Percentiles rank a stretch among this genome's conserved stretches.
Evolutionary conservation across 2,797 vertebrate species (phyloP).

Genomic region (Monodelphis domestica): DNA sequence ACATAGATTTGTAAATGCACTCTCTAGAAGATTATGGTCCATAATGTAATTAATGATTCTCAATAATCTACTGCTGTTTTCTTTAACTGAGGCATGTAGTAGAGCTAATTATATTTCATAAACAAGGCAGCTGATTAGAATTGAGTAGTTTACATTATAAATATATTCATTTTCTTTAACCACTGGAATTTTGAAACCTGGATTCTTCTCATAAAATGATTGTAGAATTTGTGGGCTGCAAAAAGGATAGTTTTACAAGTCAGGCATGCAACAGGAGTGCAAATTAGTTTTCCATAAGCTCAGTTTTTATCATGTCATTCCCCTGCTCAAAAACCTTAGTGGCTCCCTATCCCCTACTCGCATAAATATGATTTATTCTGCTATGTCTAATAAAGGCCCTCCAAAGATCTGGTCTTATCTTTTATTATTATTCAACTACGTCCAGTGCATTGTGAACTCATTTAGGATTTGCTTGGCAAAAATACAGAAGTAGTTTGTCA

Average conservation of each 20-base stretch:
- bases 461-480: too few relatives aligned
- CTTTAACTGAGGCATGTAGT: neutral
- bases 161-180: constrained; percentile 26
- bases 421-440: too few relatives aligned
- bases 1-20: neutral
- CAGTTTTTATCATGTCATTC: constrained; percentile 16
- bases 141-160: constrained; percentile 26
- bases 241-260: neutral
- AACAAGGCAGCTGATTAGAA: constrained; percentile 25
- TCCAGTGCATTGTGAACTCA: too few relatives aligned
- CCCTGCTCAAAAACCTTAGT: neutral
- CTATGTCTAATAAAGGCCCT: neutral
- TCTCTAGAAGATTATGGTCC: constrained; percentile 3
- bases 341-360: neutral
- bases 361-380: neutral
- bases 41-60: constrained; percentile 42
- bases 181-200: neutral
- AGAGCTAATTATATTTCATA: constrained; percentile 25
- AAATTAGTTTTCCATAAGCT: neutral
- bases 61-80: constrained; percentile 17
- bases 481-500: too few relatives aligned
- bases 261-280: neutral
- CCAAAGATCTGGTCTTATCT: neutral
- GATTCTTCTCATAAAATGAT: neutral
- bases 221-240: neutral